Evolutionary conservation across 2,888 invertebrate genomes (phyloP), one percentile per base, ranked within the genome.

Genomic region (Diarsia mendica): DNA sequence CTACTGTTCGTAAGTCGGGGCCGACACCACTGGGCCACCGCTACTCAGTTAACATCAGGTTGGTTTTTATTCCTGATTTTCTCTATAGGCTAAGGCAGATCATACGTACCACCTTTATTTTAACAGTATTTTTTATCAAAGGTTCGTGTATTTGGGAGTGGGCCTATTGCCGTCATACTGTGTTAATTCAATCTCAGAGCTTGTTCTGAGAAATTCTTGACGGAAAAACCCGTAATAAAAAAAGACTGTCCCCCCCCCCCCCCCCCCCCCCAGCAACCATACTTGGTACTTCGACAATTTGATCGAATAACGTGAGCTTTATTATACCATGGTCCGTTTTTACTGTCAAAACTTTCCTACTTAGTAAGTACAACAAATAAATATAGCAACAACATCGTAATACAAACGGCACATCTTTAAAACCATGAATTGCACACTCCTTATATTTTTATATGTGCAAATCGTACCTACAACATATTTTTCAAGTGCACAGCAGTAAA

Each of bases 401-500:
- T n/a, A 71, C 68, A 79, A 67, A 65, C 70, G 68, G n/a, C 28
- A 67, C 55, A 51, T 61, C 55, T 82, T 33, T 28, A n/a, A 64
- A 64, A 70, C 68, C 48, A 63, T 23, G n/a, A 74, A 82, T 49
- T 69, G 67, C 71, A 67, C 48, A 81, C 64, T 72, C 48, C 60
- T 72, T 75, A 75, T 73, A 73, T 71, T 72, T 85, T 74, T 70
- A 39, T 39, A 39, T 39, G 39, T 74, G 75, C 71, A 69, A 67
- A 67, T 75, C 48, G 68, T 80, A 80, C 73, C 65, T 83, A 82
- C 66, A 82, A 66, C 49, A 83, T 82, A 86, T 85, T 85, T 85
- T 88, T 82, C 77, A 72, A 82, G 79, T 79, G 65, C 75, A 82
- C 75, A 83, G 85, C 89, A 89, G 94, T 92, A 95, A 95, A 92